These are phyloP conservation scores for Dendrocopos noguchii DNA, from an alignment of 2,113 vertebrate species.

Conservation along the genomic window DNA sequence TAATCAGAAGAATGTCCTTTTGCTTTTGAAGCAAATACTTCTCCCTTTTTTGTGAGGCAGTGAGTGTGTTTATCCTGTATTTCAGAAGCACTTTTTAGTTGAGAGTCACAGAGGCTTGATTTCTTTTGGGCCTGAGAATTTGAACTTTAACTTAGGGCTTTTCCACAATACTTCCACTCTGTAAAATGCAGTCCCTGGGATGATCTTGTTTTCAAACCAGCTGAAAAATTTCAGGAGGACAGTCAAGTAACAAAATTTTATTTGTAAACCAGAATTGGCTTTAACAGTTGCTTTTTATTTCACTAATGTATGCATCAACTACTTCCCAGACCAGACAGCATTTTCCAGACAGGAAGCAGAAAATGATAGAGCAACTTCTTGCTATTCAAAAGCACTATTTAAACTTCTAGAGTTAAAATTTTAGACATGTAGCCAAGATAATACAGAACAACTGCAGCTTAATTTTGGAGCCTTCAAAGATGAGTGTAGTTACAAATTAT, in stretches of 20 bases:
- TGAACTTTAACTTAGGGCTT: constrained; percentile 37
- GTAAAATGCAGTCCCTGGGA: constrained; percentile 48
- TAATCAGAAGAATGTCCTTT: not conserved
- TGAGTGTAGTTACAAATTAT: not conserved
- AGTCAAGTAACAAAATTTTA: constrained; percentile 64
- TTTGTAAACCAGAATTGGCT: constrained; percentile 61
- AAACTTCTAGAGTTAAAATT: not conserved
- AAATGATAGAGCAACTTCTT: not conserved
- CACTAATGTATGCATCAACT: constrained; percentile 44
- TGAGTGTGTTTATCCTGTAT: not conserved
- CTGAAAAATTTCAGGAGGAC: constrained; percentile 51
- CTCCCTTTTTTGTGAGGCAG: not conserved
- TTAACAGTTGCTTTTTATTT: constrained; percentile 60
- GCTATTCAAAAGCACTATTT: not conserved
- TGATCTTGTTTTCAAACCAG: constrained; percentile 65
- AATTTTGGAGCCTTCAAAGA: not conserved
- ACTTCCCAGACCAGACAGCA: not conserved
- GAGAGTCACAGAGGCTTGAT: not conserved
- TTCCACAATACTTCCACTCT: constrained; percentile 10
- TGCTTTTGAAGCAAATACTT: not conserved
- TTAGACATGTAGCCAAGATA: not conserved
- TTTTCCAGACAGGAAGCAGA: constrained; percentile 18
- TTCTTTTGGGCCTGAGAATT: constrained; percentile 46
- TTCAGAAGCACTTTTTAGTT: not conserved
- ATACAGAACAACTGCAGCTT: not conserved